phyloP scores from a whole-genome alignment of 2,888 invertebrate genomes.

The Brenthis ino region DNA sequence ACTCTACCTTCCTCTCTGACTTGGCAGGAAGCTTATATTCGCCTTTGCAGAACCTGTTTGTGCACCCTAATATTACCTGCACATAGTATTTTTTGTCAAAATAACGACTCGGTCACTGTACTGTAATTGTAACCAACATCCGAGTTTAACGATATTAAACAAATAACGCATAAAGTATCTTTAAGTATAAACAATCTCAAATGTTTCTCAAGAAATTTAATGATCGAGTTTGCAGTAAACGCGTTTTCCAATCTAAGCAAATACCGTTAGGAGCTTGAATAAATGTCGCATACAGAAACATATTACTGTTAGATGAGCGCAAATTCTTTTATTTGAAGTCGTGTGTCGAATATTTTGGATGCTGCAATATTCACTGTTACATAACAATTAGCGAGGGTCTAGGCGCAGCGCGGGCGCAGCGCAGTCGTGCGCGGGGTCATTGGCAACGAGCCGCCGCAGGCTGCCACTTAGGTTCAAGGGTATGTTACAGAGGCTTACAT shows the following conservation, averaged over 20 bases:
- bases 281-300: conserved; percentile 27
- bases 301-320: conserved; percentile 22
- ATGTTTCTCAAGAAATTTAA: conserved; percentile 21
- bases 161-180: conserved; percentile 15
- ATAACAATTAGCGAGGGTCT: conserved; percentile 73
- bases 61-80: conserved; percentile 68
- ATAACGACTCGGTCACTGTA: conserved; percentile 38
- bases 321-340: conserved; percentile 36
- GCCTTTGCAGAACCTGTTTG: conserved; percentile 75
- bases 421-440: conserved; percentile 84
- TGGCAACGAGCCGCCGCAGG: conserved; percentile 82
- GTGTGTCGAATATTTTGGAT: conserved; percentile 58
- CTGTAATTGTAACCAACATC: conserved; percentile 24
- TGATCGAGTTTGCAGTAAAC: conserved; percentile 23
- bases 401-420: conserved; percentile 44
- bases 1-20: conserved; percentile 74
- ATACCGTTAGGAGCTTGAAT: conserved; percentile 36
- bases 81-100: conserved; percentile 44
- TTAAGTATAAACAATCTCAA: conserved; percentile 1
- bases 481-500: conserved; percentile 73
- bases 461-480: conserved; percentile 83
- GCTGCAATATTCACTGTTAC: conserved; percentile 70
- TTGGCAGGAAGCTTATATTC: conserved; percentile 74
- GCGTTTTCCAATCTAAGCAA: conserved; percentile 27
- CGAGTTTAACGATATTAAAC: conserved; percentile 8